Evolutionary conservation across 2,888 invertebrate species (phyloP), one percentile per base, ranked within the genome.

Genomic region (Sepiola atlantica): DNA sequence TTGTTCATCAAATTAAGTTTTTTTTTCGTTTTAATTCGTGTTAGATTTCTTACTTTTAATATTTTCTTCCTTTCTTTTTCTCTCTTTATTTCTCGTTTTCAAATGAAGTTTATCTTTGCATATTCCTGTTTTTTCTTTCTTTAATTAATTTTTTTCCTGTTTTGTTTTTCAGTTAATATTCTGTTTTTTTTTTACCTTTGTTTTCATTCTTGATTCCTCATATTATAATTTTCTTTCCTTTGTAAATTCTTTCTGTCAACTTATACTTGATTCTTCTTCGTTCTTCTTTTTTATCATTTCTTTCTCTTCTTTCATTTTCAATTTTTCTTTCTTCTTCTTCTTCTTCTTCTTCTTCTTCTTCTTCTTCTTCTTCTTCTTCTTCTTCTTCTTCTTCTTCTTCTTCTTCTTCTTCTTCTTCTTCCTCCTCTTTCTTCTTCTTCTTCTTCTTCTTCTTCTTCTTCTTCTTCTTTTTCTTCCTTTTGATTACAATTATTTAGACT

Each of bases 121-220:
- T 28, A 10, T 28, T 28, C 28, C 8, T 61, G 1, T 6, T 4
- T 14, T 12, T 61, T 61, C 61, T 28, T 28, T 12, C 28, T n/a
- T 61, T 28, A n/a, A 10, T 61, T 28, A 8, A 10, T 61, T 61
- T 12, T 28, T 28, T 61, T 28, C 12, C 12, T 28, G 1, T 14
- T 3, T 28, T 4, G 0, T 61, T 4, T 1, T 0, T 61, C 28
- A 0, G 2, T 28, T 6, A 10, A 0, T 61, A 0, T 6, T 28
- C 12, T 61, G 3, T 28, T 28, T 28, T 61, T 28, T 61, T 28
- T 61, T 14, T 61, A 28, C 28, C 6, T 6, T 61, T 61, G 24
- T 28, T 14, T 28, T 28, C 28, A 10, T 61, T 61, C 61, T 61
- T 61, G 4, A 10, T 61, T 28, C 3, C 28, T 28, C 28, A 10